A percentile compares a stretch with the other conserved stretches of the same genome.
phyloP scores from a whole-genome alignment of 2,113 vertebrate genomes.

The Pomatorhinus ruficollis region DNA sequence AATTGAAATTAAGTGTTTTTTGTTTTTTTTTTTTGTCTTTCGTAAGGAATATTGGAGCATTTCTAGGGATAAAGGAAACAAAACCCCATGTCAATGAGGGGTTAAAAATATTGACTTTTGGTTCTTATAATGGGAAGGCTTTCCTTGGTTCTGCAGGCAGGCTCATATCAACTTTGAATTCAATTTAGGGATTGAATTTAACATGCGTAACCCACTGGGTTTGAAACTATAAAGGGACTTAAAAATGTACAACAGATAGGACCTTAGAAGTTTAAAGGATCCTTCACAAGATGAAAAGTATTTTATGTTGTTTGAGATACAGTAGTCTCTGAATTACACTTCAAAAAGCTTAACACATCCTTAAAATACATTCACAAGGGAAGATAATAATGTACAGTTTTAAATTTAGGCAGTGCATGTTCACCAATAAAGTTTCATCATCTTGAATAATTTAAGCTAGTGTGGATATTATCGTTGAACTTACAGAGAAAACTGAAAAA shows the following conservation, averaged over 20 bases:
- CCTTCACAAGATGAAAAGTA: slow-evolving; percentile 65
- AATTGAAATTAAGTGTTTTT: not conserved
- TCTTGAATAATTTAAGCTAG: slow-evolving; percentile 66
- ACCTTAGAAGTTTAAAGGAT: slow-evolving; percentile 64
- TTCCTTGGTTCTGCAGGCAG: slow-evolving; percentile 42
- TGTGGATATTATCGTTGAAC: slow-evolving; percentile 53
- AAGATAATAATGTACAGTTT: slow-evolving; percentile 67
- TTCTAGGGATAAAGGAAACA: not conserved
- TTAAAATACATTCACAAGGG: slow-evolving; percentile 64
- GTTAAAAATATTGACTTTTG: slow-evolving; percentile 61
- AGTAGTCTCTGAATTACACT: slow-evolving; percentile 62
- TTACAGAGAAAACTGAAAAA: slow-evolving; percentile 62
- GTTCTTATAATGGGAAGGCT: slow-evolving; percentile 6
- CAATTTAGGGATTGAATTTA: slow-evolving; percentile 65
- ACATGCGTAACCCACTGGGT: slow-evolving; percentile 56
- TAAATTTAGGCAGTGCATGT: slow-evolving; percentile 60
- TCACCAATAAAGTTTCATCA: slow-evolving; percentile 62
- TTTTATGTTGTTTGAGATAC: slow-evolving; percentile 67
- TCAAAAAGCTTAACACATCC: slow-evolving; percentile 57
- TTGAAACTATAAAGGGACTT: slow-evolving; percentile 68
- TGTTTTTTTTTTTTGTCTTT: not conserved
- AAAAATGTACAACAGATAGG: slow-evolving; percentile 69
- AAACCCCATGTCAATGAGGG: not conserved
- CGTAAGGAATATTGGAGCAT: not conserved
- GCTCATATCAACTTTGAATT: slow-evolving; percentile 57